Base-by-base conservation (phyloP, 2,113 vertebrate genomes). In the Promerops cafer region DNA sequence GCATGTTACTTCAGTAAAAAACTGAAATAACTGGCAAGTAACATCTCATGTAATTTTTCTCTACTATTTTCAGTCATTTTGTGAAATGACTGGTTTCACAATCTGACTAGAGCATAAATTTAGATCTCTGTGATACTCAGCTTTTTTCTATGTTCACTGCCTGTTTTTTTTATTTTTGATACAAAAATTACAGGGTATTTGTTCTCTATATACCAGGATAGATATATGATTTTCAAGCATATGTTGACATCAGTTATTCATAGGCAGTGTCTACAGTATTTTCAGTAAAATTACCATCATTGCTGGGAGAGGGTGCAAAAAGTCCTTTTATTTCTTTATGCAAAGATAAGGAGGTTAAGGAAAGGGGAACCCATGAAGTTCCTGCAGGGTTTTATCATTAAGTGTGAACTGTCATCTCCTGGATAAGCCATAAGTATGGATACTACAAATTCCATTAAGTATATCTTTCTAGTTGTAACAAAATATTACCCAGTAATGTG, bases 21-120 rank as follows among this genome's bases (percentile, higher is more conserved):
- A 15, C 17, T 77, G 40, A 91, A 94, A 74, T 74, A 96, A 83
- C 54, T 61, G 59, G 42, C 57, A 89, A 83, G 50, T 80, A 83
- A 30, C 14, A 59, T 74, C 49, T 86, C 63, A 17, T 77, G 54
- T 45, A 47, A 70, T 83, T 33, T 69, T n/a, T 81, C 59, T 80
- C 50, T 84, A 63, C 39, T 89, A 71, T 96, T 95, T 94, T 93
- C 81, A 87, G 84, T 87, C 57, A 85, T 91, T 96, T 94, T 84
- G 52, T 82, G 69, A 96, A 95, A 93, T 93, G 33, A 87, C 60
- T 87, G 60, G 72, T 87, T 95, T 89, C 56, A 52, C 45, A 71
- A 10, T 78, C 56, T 79, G 81, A 82, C 63, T 94, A 84, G 23
- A 87, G 35, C 13, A 53, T 64, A 78, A 89, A 89, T 85, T 93